Evolutionary conservation across 2,888 invertebrate genomes (phyloP).

Genomic region (Eupithecia abbreviata): DNA sequence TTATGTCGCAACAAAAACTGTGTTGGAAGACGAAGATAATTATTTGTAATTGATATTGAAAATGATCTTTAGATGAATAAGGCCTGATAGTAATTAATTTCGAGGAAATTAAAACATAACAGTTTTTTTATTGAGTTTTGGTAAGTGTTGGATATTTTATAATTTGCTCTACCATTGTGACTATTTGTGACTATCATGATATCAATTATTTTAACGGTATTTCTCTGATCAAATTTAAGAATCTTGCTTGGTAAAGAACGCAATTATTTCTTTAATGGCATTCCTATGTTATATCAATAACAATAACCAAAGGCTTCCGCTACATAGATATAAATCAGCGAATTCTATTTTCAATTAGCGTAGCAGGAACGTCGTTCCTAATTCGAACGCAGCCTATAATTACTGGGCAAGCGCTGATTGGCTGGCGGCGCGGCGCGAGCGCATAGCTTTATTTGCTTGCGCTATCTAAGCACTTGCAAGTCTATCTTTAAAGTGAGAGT

Average conservation of each 20-base stretch:
- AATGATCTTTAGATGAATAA: slow-evolving; percentile 23
- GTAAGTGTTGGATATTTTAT: slow-evolving; percentile 4
- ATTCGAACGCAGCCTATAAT: slow-evolving; percentile 79
- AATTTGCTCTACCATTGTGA: neutral
- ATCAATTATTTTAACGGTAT: neutral
- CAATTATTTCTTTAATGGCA: neutral
- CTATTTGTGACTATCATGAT: neutral
- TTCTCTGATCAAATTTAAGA: neutral
- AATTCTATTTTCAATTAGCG: slow-evolving; percentile 78
- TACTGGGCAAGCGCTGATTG: slow-evolving; percentile 72
- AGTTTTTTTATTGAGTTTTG: neutral
- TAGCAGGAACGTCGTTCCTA: slow-evolving; percentile 73
- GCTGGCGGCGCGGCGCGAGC: slow-evolving; percentile 59
- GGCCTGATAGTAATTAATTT: slow-evolving; percentile 9
- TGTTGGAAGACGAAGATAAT: slow-evolving; percentile 27
- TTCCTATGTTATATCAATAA: slow-evolving; percentile 55
- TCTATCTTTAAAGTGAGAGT: slow-evolving; percentile 74
- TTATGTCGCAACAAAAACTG: slow-evolving; percentile 28
- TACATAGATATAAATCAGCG: slow-evolving; percentile 67
- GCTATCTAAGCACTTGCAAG: slow-evolving; percentile 66
- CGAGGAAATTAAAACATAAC: neutral
- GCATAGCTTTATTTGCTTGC: slow-evolving; percentile 63
- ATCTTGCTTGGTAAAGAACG: neutral
- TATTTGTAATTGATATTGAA: slow-evolving; percentile 31
- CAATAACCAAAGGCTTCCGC: slow-evolving; percentile 65